These are phyloP conservation scores for Exocentrus adspersus DNA, from an alignment of 2,888 invertebrate genomes.

Conservation along the genomic window DNA sequence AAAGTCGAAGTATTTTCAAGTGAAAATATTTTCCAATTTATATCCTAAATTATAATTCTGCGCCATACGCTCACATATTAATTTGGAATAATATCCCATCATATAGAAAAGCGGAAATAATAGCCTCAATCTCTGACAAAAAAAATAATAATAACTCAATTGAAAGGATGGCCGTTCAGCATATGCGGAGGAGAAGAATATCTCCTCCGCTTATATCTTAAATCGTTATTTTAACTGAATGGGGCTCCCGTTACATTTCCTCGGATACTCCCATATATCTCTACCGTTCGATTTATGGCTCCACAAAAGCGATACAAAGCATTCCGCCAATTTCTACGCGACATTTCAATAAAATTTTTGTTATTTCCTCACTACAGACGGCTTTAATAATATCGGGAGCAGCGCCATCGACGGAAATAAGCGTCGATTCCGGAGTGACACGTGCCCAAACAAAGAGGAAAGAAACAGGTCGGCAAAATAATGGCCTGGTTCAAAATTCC, in stretches of 20 bases:
- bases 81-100: not conserved
- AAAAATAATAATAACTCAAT: not conserved
- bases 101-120: not conserved
- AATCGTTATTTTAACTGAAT: conserved; percentile 16
- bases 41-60: too few relatives aligned
- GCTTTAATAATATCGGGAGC: conserved; percentile 21
- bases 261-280: conserved; percentile 17
- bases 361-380: conserved; percentile 13
- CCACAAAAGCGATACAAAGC: conserved; percentile 25
- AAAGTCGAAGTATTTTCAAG: conserved; percentile 1
- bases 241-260: conserved; percentile 19
- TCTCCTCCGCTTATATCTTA: not conserved
- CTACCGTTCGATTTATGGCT: conserved; percentile 17
- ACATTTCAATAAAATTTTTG: conserved; percentile 25
- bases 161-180: not conserved
- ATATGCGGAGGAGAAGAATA: not conserved
- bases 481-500: too few relatives aligned
- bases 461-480: too few relatives aligned
- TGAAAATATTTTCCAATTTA: not conserved
- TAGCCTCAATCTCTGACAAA: not conserved
- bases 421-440: too few relatives aligned
- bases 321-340: conserved; percentile 19
- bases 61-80: too few relatives aligned
- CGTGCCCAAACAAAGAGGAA: too few relatives aligned
- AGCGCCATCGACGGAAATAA: too few relatives aligned